These are phyloP conservation scores for Decapterus maruadsi DNA, from an alignment of 2,797 vertebrate genomes.

Conservation along the genomic window DNA sequence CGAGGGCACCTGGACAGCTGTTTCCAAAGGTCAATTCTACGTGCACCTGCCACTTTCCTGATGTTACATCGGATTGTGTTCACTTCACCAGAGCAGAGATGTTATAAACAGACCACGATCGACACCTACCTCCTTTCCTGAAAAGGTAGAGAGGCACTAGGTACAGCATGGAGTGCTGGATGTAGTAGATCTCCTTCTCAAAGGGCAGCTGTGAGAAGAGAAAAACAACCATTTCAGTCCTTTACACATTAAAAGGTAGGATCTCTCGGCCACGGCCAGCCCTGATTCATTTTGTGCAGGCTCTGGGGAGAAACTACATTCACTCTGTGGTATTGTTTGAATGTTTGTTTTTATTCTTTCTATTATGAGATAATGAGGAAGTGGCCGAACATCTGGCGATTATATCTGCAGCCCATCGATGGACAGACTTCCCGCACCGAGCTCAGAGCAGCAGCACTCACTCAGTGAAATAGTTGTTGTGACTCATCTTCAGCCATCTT, in stretches of 20 bases:
- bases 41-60: neutral
- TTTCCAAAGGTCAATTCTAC: neutral
- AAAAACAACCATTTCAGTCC: constrained; percentile 29
- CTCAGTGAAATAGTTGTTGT: neutral
- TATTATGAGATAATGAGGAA: neutral
- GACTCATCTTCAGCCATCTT: constrained; percentile 3
- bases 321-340: neutral
- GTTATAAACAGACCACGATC: neutral
- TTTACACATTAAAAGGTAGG: neutral
- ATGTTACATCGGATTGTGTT: too few species aligned
- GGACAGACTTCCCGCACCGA: constrained; percentile 4
- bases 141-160: constrained; percentile 97
- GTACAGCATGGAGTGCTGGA: constrained; percentile 98
- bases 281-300: neutral
- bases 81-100: neutral
- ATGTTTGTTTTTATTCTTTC: neutral
- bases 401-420: neutral
- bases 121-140: constrained; percentile 93
- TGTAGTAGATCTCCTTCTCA: constrained; percentile 97
- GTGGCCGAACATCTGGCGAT: neutral
- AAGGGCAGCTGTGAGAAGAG: constrained; percentile 91
- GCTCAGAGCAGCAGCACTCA: constrained; percentile 10
- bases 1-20: neutral
- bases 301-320: neutral
- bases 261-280: neutral